Conservation (phyloP, 2,797 vertebrate genomes). For the Pseudomugil gertrudae region DNA sequence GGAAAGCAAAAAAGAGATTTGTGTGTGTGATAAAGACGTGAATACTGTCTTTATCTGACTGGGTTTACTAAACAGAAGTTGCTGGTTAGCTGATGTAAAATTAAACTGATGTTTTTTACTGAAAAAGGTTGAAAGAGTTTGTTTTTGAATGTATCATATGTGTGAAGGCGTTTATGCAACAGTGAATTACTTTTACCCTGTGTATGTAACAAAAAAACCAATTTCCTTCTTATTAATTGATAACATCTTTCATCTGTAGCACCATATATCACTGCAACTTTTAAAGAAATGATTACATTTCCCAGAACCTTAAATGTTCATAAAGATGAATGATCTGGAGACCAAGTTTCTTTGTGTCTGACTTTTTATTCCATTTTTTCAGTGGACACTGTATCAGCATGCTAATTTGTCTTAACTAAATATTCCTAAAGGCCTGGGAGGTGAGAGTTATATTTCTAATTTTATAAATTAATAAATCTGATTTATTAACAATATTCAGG, state of each 20-base stretch:
- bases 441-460: background rate
- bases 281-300: slow-evolving; percentile 46
- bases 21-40: slow-evolving; percentile 20
- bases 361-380: background rate
- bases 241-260: slow-evolving; percentile 22
- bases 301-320: background rate
- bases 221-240: slow-evolving; percentile 15
- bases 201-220: background rate
- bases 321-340: background rate
- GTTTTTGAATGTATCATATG: background rate
- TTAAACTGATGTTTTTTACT: background rate
- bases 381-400: background rate
- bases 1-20: background rate
- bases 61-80: background rate
- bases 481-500: background rate
- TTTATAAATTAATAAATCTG: background rate
- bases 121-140: background rate
- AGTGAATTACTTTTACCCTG: slow-evolving; percentile 14
- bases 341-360: background rate
- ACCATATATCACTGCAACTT: slow-evolving; percentile 25
- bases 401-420: background rate
- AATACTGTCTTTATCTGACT: slow-evolving; percentile 1
- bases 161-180: slow-evolving; percentile 12
- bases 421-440: background rate
- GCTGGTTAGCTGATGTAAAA: slow-evolving; percentile 11